Evolutionary conservation across 1,140 invertebrate genomes (phyloP), one percentile per base, ranked within the genome.

Genomic region (Chrysoperla carnea): DNA sequence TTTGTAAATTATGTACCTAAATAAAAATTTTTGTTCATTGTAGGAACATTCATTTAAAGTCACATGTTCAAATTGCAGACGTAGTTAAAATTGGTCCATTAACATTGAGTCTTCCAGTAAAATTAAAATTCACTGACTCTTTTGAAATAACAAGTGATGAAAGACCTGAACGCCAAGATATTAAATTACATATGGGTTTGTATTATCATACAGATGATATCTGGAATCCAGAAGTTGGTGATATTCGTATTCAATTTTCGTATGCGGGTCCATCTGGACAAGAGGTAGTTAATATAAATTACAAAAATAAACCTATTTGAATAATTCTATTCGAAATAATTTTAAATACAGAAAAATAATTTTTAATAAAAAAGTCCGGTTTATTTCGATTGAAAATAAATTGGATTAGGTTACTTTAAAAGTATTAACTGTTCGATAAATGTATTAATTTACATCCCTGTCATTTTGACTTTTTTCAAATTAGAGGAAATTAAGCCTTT

Each of bases 171-270:
- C 68, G 78, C 36, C 69, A 59, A 51, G 78, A 84, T 50, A 83
- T 88, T 2, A 89, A 88, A 62, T 68, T 90, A 49, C 85, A 90
- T 55, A 75, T 83, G 38, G 84, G 84, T 4, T 70, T 87, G 33
- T 90, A 88, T 58, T 89, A 87, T 56, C 83, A 87, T 48, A 78
- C 78, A 8, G 64, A 73, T 37, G 82, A 88, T 65, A 75, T 88
- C n/a, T 77, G 82, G 63, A 75, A 85, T 57, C 83, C 85, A 40
- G 69, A 84, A 64, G 73, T 88, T 13, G 85, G 86, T 17, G 86
- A 90, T 57, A 67, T 87, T 37, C 64, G 86, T 37, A 69, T 90
- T 46, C 78, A 86, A 56, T 86, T 89, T 58, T 83, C 81, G 23
- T 86, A 83, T 58, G 80, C 84, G 8, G 84, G 84, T 31, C 69